A percentile compares a stretch with the other conserved stretches of the same genome.
These are phyloP conservation scores for Mesoligia furuncula DNA, from an alignment of 2,888 invertebrate species.

Conservation along the genomic window DNA sequence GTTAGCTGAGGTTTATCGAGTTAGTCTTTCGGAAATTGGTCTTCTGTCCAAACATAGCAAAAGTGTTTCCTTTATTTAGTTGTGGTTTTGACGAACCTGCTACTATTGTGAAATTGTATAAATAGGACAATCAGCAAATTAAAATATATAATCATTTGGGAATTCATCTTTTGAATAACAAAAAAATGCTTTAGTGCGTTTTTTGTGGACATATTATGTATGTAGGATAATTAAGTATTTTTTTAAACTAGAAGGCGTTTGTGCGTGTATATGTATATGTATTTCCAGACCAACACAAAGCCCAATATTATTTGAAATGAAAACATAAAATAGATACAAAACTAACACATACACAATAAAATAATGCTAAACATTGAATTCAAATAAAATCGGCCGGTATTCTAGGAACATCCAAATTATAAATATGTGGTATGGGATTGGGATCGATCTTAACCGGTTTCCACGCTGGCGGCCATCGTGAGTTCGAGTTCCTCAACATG, in stretches of 20 bases:
- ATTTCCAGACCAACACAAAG: background rate
- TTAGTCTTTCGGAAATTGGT: too few species aligned
- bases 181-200: too few species aligned
- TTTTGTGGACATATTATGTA: too few species aligned
- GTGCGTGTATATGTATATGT: background rate
- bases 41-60: too few species aligned
- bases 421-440: conserved; percentile 1
- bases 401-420: background rate
- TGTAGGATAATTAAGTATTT: too few species aligned
- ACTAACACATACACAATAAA: background rate
- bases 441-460: background rate
- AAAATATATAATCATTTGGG: too few species aligned
- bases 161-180: too few species aligned
- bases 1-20: too few species aligned
- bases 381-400: background rate
- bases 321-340: background rate
- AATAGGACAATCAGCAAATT: too few species aligned
- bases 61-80: too few species aligned
- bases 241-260: background rate
- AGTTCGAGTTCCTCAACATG: background rate
- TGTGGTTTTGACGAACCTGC: too few species aligned
- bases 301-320: background rate
- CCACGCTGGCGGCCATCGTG: conserved; percentile 9
- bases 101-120: too few species aligned
- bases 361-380: background rate